A percentile compares a stretch with the other conserved stretches of the same genome.
phyloP scores from a whole-genome alignment of 2,888 invertebrate species.

The Stenolophus ochropezus region DNA sequence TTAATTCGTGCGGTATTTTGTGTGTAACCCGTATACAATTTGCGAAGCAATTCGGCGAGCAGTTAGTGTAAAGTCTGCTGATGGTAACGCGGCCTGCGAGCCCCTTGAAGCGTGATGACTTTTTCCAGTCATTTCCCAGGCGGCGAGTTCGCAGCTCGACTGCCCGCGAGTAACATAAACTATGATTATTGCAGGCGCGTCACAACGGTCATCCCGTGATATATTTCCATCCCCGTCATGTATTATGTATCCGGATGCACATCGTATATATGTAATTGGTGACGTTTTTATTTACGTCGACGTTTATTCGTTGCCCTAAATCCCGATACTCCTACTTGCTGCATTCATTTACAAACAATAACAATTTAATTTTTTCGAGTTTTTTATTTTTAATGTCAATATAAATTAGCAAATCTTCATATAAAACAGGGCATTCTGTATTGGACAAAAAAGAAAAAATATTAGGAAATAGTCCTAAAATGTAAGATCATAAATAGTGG shows the following conservation, averaged over 20 bases:
- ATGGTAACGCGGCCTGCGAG: not conserved
- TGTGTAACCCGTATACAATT: not conserved
- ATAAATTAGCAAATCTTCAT: too few species aligned
- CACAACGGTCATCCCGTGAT: slow-evolving; percentile 5
- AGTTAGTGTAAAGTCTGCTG: not conserved
- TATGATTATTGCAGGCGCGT: slow-evolving; percentile 21
- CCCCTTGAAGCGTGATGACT: slow-evolving; percentile 21
- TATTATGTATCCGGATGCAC: not conserved
- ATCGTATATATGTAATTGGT: not conserved
- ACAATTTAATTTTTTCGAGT: too few species aligned
- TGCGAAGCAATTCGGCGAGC: not conserved
- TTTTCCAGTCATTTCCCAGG: slow-evolving; percentile 29
- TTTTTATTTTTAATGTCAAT: too few species aligned
- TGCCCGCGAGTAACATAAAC: not conserved
- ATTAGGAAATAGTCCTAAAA: too few species aligned
- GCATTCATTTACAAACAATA: too few species aligned
- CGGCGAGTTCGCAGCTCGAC: not conserved
- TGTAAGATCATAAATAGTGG: too few species aligned
- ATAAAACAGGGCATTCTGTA: too few species aligned
- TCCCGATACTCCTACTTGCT: too few species aligned
- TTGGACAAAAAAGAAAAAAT: too few species aligned
- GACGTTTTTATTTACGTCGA: not conserved
- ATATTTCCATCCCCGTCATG: not conserved
- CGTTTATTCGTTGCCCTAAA: too few species aligned
- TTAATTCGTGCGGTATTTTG: not conserved